Conservation (phyloP, 2,113 vertebrate species). For the Ia io region DNA sequence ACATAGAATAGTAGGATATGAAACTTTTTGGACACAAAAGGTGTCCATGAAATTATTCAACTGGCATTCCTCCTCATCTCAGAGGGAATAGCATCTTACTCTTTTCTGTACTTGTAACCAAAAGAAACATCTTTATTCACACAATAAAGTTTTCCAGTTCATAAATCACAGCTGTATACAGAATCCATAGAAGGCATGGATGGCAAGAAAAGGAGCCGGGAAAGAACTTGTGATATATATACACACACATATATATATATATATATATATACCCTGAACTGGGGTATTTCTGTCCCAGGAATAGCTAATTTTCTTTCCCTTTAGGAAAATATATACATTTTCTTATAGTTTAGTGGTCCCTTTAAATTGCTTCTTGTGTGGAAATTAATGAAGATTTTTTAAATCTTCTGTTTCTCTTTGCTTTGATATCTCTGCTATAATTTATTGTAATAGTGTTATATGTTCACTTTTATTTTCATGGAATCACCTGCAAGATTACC, state of each 20-base stretch:
- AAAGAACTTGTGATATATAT: not conserved
- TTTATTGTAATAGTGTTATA: not conserved
- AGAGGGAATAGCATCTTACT: slow-evolving; percentile 31
- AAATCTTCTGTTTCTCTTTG: not conserved
- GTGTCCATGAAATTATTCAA: slow-evolving; percentile 36
- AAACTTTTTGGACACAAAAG: slow-evolving; percentile 42
- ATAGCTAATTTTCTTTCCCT: not conserved
- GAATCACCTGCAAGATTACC: not conserved
- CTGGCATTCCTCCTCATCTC: slow-evolving; percentile 44
- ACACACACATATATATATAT: too few species aligned
- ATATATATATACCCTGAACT: not conserved
- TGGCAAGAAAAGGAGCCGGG: not conserved
- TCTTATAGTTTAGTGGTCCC: not conserved
- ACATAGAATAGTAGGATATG: not conserved
- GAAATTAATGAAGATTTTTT: not conserved
- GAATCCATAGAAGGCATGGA: not conserved
- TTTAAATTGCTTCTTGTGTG: not conserved
- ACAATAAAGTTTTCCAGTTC: not conserved
- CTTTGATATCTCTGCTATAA: not conserved
- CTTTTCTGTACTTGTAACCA: not conserved
- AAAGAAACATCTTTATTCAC: slow-evolving; percentile 49
- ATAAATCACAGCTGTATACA: not conserved
- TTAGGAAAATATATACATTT: not conserved
- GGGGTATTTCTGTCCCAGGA: not conserved
- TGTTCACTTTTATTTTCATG: not conserved